These are phyloP conservation scores for Riparia riparia DNA, from an alignment of 2,113 vertebrate species.

Conservation along the genomic window DNA sequence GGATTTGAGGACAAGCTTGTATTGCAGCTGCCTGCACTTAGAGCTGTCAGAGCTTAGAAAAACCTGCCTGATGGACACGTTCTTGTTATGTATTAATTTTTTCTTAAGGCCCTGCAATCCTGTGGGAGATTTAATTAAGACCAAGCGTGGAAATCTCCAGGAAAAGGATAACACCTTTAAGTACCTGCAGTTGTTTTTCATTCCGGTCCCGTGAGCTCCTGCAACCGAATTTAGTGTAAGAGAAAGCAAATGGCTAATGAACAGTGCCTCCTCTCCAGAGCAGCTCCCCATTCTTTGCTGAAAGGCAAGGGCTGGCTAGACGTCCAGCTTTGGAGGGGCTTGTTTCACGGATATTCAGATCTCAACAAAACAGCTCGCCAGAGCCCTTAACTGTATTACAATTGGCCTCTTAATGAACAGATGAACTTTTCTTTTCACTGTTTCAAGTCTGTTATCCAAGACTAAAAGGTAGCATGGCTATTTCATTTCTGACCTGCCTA, in stretches of 20 bases:
- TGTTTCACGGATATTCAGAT: conserved; percentile 28
- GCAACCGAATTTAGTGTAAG: neutral
- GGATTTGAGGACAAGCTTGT: conserved; percentile 73
- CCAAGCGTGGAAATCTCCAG: neutral
- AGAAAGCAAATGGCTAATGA: conserved; percentile 32
- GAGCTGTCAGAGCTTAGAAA: conserved; percentile 71
- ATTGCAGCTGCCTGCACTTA: conserved; percentile 72
- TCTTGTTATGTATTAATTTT: conserved; percentile 43
- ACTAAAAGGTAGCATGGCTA: conserved; percentile 58
- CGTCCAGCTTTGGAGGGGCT: conserved; percentile 19
- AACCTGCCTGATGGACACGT: conserved; percentile 61
- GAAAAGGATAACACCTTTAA: conserved; percentile 23
- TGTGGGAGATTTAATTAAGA: conserved; percentile 65
- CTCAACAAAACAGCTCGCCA: conserved; percentile 44
- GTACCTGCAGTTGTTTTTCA: conserved; percentile 6
- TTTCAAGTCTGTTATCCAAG: conserved; percentile 63
- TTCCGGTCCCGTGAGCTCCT: neutral
- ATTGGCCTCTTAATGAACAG: conserved; percentile 53
- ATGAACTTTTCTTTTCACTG: conserved; percentile 65
- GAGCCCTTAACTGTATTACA: conserved; percentile 39
- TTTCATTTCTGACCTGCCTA: conserved; percentile 69
- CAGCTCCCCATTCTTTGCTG: conserved; percentile 4
- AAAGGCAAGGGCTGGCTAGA: neutral
- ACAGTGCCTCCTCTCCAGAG: neutral
- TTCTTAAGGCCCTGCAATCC: conserved; percentile 11